Evolutionary conservation across 92 coral and sea anemone genomes (phyloP).

Genomic region (Umimayanthus chanpuru): DNA sequence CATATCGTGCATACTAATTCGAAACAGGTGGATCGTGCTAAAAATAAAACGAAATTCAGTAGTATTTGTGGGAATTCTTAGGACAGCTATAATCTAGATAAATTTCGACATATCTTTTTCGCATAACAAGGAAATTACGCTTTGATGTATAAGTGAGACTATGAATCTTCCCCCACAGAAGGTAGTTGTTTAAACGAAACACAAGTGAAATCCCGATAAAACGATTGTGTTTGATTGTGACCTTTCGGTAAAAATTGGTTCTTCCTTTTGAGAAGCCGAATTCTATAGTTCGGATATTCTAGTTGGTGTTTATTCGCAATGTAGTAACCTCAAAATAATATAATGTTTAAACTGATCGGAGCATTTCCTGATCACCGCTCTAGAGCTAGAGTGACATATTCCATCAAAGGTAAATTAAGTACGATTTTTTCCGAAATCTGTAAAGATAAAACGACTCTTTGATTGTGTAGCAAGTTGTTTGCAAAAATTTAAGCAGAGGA

Average conservation of each 20-base stretch:
- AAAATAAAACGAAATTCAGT: slow-evolving; percentile 30
- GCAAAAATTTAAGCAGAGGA: background rate
- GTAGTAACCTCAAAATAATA: slow-evolving; percentile 7
- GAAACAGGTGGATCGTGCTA: slow-evolving; percentile 41
- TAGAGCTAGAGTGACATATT: slow-evolving; percentile 14
- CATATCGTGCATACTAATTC: slow-evolving; percentile 36
- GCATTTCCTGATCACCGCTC: slow-evolving; percentile 17
- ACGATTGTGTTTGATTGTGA: slow-evolving; percentile 23
- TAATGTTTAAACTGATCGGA: background rate
- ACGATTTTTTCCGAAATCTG: background rate
- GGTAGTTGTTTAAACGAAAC: slow-evolving; percentile 12
- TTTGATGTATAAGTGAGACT: background rate
- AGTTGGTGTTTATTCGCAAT: slow-evolving; percentile 25
- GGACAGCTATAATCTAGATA: background rate
- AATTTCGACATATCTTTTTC: background rate
- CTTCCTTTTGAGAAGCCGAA: slow-evolving; percentile 32
- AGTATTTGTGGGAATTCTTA: slow-evolving; percentile 7
- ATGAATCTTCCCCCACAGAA: background rate
- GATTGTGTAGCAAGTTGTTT: background rate
- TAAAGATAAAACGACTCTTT: background rate
- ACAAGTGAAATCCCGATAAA: slow-evolving; percentile 25
- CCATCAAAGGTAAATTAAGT: background rate
- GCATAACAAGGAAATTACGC: background rate
- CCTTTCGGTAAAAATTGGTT: slow-evolving; percentile 28
- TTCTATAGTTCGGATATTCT: slow-evolving; percentile 37